Evolutionary conservation across 1,140 invertebrate genomes (phyloP).

Genomic region (Papilio machaon): DNA sequence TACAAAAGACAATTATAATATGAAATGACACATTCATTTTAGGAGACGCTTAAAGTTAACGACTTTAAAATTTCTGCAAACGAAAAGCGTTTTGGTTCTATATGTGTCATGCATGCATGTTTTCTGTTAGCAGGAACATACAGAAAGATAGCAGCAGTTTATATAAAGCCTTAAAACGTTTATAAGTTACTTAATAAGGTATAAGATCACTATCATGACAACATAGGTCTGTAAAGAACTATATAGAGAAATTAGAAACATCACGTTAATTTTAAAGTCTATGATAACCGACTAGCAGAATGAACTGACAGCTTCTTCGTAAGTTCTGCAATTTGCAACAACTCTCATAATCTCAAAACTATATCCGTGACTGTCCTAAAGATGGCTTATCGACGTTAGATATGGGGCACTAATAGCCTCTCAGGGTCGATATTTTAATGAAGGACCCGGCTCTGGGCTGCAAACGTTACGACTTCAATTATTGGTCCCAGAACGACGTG

Average conservation of each 20-base stretch:
- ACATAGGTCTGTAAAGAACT: neutral
- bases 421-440: conserved; percentile 70
- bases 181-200: neutral
- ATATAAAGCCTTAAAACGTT: neutral
- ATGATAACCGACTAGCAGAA: neutral
- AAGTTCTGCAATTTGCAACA: conserved; percentile 42
- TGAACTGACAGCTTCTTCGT: neutral
- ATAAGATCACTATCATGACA: neutral
- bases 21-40: conserved; percentile 25
- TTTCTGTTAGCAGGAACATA: neutral
- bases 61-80: neutral
- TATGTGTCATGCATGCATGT: neutral
- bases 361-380: conserved; percentile 58
- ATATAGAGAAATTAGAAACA: neutral
- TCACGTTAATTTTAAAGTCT: neutral
- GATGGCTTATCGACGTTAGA: conserved; percentile 60
- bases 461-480: conserved; percentile 57
- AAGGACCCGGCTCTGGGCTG: conserved; percentile 47
- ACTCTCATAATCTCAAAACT: conserved; percentile 47
- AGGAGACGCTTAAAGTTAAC: conserved; percentile 6
- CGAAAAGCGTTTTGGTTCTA: neutral
- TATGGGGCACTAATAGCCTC: conserved; percentile 68
- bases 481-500: conserved; percentile 62
- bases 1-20: conserved; percentile 35
- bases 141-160: neutral